phyloP scores from a whole-genome alignment of 2,797 vertebrate genomes.

The Heteromormyrus szaboi region DNA sequence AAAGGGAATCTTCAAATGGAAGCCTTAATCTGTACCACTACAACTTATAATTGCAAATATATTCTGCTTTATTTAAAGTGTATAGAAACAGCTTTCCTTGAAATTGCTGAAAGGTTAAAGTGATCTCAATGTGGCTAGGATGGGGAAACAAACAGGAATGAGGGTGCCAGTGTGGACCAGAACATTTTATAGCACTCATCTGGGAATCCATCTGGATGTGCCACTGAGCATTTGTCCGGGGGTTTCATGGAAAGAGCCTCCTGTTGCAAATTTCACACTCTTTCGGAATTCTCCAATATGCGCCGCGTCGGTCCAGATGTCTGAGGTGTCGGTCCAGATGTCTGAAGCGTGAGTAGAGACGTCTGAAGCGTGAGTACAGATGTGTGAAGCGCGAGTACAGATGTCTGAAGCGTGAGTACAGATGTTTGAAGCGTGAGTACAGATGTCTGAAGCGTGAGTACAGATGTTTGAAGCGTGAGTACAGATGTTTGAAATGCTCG shows the following conservation, averaged over 20 bases:
- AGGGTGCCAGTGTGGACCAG: background rate
- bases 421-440: background rate
- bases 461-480: background rate
- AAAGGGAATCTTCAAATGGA: background rate
- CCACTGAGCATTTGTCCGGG: background rate
- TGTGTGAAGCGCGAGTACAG: background rate
- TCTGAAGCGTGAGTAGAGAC: background rate
- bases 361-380: background rate
- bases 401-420: background rate
- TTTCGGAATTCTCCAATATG: background rate
- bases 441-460: background rate
- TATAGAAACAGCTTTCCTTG: background rate
- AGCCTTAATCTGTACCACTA: background rate
- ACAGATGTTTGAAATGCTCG: background rate
- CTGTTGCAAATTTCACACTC: background rate
- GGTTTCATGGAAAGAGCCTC: background rate
- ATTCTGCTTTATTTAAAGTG: background rate
- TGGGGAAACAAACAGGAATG: background rate
- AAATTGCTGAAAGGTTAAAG: background rate
- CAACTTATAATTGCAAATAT: background rate
- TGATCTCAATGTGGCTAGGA: background rate
- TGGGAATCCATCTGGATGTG: background rate
- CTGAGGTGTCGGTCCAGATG: background rate
- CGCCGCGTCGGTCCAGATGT: background rate
- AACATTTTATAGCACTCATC: background rate